A percentile compares a stretch with the other conserved stretches of the same genome.
Evolutionary conservation across 2,888 invertebrate species (phyloP).

Genomic region (Leptinotarsa juncta): DNA sequence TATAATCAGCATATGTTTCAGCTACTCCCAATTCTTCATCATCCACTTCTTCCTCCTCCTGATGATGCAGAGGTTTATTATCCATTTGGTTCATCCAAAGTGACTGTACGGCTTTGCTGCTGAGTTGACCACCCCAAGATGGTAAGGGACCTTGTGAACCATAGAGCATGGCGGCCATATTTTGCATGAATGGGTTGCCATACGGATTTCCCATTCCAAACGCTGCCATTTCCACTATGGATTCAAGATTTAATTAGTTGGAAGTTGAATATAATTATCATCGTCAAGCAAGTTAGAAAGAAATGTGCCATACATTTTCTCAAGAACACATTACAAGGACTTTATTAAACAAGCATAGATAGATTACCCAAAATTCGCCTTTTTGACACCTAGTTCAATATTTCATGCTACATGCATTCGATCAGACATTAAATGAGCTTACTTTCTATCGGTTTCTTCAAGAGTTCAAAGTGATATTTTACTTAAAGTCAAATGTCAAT

Average conservation of each 20-base stretch:
- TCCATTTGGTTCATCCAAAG: conserved; percentile 70
- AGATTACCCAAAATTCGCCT: neutral
- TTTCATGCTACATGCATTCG: conserved; percentile 22
- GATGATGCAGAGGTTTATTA: conserved; percentile 56
- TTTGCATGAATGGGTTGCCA: conserved; percentile 62
- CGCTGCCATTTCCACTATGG: conserved; percentile 75
- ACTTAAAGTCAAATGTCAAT: neutral
- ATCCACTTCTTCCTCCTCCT: conserved; percentile 71
- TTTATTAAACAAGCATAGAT: neutral
- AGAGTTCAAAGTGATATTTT: neutral
- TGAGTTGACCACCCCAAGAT: conserved; percentile 62
- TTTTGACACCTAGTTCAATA: neutral
- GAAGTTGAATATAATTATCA: neutral
- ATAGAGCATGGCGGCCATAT: conserved; percentile 60
- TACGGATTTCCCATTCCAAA: conserved; percentile 66
- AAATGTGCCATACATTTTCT: neutral
- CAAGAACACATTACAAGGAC: neutral
- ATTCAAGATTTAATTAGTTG: conserved; percentile 29
- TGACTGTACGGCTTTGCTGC: conserved; percentile 71
- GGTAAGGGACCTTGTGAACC: conserved; percentile 53
- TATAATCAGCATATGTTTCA: conserved; percentile 98
- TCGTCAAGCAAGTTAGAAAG: neutral
- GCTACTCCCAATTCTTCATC: conserved; percentile 98
- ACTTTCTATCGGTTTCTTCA: neutral
- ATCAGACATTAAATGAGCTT: neutral